Evolutionary conservation across 2,797 vertebrate genomes (phyloP), one percentile per base, ranked within the genome.

Genomic region (Acanthurus leucopareius): DNA sequence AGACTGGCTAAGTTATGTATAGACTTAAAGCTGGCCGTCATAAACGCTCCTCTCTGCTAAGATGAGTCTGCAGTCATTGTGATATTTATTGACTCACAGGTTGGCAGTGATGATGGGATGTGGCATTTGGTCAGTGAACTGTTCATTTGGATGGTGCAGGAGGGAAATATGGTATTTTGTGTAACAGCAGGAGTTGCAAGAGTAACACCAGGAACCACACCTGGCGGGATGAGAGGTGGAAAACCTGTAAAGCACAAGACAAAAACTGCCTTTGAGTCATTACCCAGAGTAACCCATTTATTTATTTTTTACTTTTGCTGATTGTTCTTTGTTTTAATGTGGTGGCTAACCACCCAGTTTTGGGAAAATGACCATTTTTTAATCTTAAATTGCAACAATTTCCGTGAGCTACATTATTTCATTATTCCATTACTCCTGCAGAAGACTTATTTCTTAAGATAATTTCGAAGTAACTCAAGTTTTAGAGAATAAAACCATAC

Each of bases 211-310:
- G 96, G 94, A 32, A 93, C 73, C 10, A 96, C 91, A 84, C 93
- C 94, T 22, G 96, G 77, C 6, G 97, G 86, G 75, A 95, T 95
- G 73, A 96, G 88, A 78, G 97, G 91, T 0, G 95, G 93, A 86
- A 96, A 69, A 92, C 90, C 94, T 95, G 87, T 3, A 68, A 56
- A 59, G 60, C 25, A 38, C 10, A 75, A 78, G 19, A 74, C 11
- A 72, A 45, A 42, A 42, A 42, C 40, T 42, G 40, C 3, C 11
- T 10, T 42, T 13, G 13, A 10, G 40, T 42, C 40, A 42, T 42
- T 42, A 13, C 9, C 40, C 2, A 42, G 10, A 42, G 40, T 11
- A 42, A 35, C 32, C 32, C 10, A 42, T 10, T 10, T 10, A 42
- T 13, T 42, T 42, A 42, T 42, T 42, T 10, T 3, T 42, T 10